Evolutionary conservation across 2,113 vertebrate species (phyloP).

Genomic region (Apteryx owenii): DNA sequence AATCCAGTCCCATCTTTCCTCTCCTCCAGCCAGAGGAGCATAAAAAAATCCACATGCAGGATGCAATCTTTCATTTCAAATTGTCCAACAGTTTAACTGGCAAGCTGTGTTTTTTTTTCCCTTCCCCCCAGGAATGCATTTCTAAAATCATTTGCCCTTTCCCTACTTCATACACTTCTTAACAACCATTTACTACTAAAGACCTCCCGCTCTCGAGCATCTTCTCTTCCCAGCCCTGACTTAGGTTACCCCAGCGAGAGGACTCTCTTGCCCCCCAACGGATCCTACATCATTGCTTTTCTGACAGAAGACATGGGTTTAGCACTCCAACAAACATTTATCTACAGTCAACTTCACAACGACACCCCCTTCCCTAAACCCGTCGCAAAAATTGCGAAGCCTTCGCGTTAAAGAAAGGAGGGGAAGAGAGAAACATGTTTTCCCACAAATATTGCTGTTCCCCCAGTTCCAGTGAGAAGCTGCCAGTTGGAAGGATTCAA

Average conservation of each 20-base stretch:
- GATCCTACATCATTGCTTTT: rapidly evolving
- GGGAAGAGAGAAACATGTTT: background rate
- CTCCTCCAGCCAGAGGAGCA: background rate
- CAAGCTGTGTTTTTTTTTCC: background rate
- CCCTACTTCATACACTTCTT: background rate
- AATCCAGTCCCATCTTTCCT: background rate
- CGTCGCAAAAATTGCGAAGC: rapidly evolving
- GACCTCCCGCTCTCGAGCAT: rapidly evolving
- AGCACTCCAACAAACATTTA: background rate
- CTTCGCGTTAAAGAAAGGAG: background rate
- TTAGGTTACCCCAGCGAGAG: background rate
- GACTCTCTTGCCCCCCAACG: too few relatives aligned
- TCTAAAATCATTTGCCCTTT: background rate
- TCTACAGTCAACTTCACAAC: rapidly evolving
- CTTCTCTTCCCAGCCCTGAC: background rate
- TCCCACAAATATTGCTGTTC: background rate
- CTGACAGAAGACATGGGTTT: rapidly evolving
- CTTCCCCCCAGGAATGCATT: background rate
- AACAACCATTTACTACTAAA: background rate
- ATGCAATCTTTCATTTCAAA: background rate
- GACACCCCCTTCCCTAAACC: background rate
- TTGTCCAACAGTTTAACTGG: background rate
- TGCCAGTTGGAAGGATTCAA: background rate
- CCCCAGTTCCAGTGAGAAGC: background rate
- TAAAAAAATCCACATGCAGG: background rate